A percentile compares a stretch with the other conserved stretches of the same genome.
phyloP scores from a whole-genome alignment of 1,140 invertebrate genomes.

The Drosophila leontia region DNA sequence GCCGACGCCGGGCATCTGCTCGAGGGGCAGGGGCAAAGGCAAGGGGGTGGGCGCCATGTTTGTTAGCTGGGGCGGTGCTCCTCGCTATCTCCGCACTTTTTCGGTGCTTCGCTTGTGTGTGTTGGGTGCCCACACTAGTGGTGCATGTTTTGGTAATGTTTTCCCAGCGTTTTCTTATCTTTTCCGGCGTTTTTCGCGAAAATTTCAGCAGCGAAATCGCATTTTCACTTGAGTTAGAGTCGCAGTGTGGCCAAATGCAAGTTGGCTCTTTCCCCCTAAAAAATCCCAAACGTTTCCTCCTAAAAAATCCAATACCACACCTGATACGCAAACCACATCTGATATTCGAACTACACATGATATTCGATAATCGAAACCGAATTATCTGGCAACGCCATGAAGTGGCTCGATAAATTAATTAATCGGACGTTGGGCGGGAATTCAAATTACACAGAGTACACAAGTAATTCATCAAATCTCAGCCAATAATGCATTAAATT shows the following conservation, averaged over 20 bases:
- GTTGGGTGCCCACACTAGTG: not conserved
- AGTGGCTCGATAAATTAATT: not conserved
- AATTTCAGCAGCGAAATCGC: constrained; percentile 14
- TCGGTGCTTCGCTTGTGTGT: not conserved
- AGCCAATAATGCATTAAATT: too few relatives aligned
- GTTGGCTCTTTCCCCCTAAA: not conserved
- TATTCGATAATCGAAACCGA: too few relatives aligned
- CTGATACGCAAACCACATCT: too few relatives aligned
- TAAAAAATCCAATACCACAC: too few relatives aligned
- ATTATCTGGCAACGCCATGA: not conserved
- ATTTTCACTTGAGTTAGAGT: not conserved
- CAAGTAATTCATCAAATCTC: not conserved
- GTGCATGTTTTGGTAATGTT: constrained; percentile 10
- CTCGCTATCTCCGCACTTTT: not conserved
- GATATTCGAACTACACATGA: too few relatives aligned
- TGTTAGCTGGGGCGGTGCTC: constrained; percentile 7
- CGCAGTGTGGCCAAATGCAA: not conserved
- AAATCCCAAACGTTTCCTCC: too few relatives aligned
- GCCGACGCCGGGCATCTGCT: constrained; percentile 78
- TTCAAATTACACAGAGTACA: not conserved
- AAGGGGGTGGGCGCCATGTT: constrained; percentile 81
- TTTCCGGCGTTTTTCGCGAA: constrained; percentile 24
- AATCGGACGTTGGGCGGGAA: not conserved
- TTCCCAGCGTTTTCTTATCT: not conserved
- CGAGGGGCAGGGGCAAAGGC: constrained; percentile 78